These are phyloP conservation scores for Blastobasis adustella DNA, from an alignment of 2,888 invertebrate genomes.

Conservation along the genomic window DNA sequence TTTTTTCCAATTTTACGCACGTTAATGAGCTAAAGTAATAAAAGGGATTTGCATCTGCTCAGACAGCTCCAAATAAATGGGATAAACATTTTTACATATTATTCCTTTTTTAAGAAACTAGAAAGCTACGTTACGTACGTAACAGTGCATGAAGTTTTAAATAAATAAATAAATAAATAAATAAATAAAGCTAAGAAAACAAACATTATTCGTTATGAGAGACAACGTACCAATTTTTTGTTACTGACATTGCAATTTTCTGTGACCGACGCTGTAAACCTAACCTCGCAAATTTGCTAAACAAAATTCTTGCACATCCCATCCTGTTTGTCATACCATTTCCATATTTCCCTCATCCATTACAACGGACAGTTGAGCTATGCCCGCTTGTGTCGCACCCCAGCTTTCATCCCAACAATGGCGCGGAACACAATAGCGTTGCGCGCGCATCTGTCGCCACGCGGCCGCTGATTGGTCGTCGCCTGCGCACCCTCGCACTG, in stretches of 20 bases:
- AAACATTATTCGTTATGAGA: neutral
- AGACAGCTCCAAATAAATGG: too few species aligned
- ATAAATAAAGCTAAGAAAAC: too few species aligned
- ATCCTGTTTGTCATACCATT: too few species aligned
- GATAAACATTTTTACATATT: neutral
- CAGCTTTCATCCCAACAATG: constrained; percentile 48
- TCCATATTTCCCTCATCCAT: constrained; percentile 9
- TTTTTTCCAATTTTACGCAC: constrained; percentile 32
- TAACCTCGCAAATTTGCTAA: too few species aligned
- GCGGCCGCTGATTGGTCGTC: constrained; percentile 41
- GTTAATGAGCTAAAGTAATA: constrained; percentile 8
- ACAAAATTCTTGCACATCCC: too few species aligned
- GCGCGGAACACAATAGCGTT: constrained; percentile 45
- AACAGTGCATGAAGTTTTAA: too few species aligned
- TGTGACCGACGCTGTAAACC: neutral
- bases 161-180: too few species aligned
- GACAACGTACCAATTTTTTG: neutral
- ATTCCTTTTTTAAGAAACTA: too few species aligned
- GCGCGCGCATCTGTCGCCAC: constrained; percentile 60
- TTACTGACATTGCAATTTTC: neutral
- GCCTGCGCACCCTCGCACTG: constrained; percentile 55
- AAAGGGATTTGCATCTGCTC: too few species aligned
- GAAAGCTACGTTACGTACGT: too few species aligned
- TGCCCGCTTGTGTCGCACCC: constrained; percentile 48
- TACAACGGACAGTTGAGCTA: constrained; percentile 32